These are phyloP conservation scores for Mionectes olivaceus DNA, from an alignment of 2,797 vertebrate species.

Conservation along the genomic window DNA sequence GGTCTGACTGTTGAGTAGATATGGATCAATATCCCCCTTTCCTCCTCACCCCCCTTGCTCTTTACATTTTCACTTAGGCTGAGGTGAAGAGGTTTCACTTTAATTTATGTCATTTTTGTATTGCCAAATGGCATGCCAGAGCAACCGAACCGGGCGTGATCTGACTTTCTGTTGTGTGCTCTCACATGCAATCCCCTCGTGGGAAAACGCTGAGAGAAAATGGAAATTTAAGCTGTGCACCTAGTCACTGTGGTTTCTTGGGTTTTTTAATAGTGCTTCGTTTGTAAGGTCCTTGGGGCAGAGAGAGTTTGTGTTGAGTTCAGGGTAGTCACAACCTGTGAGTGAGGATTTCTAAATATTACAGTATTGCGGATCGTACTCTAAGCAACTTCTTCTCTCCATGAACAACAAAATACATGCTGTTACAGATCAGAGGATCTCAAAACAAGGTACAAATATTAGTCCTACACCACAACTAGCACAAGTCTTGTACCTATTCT, in stretches of 20 bases:
- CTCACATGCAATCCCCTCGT: constrained; percentile 59
- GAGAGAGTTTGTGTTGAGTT: constrained; percentile 23
- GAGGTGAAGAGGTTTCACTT: constrained; percentile 67
- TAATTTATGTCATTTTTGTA: constrained; percentile 63
- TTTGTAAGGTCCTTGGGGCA: constrained; percentile 40
- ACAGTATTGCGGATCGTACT: neutral
- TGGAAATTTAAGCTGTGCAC: constrained; percentile 56
- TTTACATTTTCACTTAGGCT: constrained; percentile 60
- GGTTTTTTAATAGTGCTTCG: constrained; percentile 20
- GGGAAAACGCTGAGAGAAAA: constrained; percentile 70
- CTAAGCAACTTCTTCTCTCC: neutral
- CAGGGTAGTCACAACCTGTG: neutral
- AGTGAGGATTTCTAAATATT: constrained; percentile 12
- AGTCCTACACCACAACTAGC: constrained; percentile 20
- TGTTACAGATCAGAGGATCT: neutral
- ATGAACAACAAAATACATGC: neutral
- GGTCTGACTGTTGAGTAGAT: constrained; percentile 68
- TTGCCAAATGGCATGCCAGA: constrained; percentile 59
- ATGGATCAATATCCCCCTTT: constrained; percentile 51
- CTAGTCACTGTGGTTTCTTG: constrained; percentile 41
- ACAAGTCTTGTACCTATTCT: constrained; percentile 27
- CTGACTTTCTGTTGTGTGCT: constrained; percentile 55
- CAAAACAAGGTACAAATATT: constrained; percentile 40
- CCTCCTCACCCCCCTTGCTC: constrained; percentile 6
- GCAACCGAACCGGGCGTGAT: constrained; percentile 47